These are phyloP conservation scores for Drosophila ironensis DNA, from an alignment of 1,140 invertebrate species.

Conservation along the genomic window DNA sequence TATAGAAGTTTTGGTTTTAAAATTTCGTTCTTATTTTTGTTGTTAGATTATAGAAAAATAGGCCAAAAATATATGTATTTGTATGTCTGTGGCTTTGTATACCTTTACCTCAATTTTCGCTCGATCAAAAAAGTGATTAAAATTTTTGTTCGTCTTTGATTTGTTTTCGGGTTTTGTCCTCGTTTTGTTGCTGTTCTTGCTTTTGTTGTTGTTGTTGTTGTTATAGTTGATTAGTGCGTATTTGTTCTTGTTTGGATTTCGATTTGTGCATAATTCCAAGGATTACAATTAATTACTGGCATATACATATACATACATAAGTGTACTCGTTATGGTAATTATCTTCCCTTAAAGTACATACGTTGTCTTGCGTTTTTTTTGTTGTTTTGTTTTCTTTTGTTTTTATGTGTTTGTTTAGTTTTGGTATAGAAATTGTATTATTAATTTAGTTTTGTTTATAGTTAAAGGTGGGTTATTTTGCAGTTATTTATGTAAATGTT, in stretches of 20 bases:
- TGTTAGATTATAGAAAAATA: slow-evolving; percentile 72
- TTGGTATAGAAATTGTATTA: slow-evolving; percentile 47
- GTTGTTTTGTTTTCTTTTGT: slow-evolving; percentile 24
- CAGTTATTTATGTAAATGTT: slow-evolving; percentile 63
- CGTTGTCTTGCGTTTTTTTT: slow-evolving; percentile 28
- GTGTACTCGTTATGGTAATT: slow-evolving; percentile 43
- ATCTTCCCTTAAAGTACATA: slow-evolving; percentile 47
- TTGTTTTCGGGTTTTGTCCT: slow-evolving; percentile 43
- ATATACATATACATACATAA: slow-evolving; percentile 45
- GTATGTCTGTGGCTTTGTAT: slow-evolving; percentile 45
- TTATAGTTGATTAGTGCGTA: slow-evolving; percentile 36
- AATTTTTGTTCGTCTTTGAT: slow-evolving; percentile 47
- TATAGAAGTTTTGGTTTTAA: slow-evolving; percentile 64
- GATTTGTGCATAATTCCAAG: slow-evolving; percentile 60
- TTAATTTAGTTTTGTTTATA: slow-evolving; percentile 56
- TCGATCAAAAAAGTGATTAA: slow-evolving; percentile 68
- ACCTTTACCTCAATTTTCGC: slow-evolving; percentile 42
- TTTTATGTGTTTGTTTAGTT: slow-evolving; percentile 24
- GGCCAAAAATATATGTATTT: slow-evolving; percentile 77
- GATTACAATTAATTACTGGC: slow-evolving; percentile 51
- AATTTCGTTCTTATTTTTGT: slow-evolving; percentile 46
- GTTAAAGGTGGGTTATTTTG: slow-evolving; percentile 80
- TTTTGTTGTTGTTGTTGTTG: slow-evolving; percentile 5
- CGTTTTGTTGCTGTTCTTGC: slow-evolving; percentile 24
- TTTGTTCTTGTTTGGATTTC: slow-evolving; percentile 35